Conservation (phyloP, 2,113 vertebrate genomes). For the Salvelinus namaycush region DNA sequence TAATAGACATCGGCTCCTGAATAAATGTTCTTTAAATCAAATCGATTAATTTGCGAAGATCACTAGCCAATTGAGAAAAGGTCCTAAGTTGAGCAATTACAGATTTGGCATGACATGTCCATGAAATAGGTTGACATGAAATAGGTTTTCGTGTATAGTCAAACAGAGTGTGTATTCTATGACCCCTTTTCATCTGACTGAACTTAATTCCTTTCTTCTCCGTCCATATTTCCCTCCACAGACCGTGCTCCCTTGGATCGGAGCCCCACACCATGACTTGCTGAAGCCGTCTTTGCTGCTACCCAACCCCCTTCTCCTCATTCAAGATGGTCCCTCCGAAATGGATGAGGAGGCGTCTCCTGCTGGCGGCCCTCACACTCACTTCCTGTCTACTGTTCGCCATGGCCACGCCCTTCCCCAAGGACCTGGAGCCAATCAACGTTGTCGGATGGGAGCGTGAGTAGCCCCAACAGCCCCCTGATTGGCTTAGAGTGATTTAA, state of each 20-base stretch:
- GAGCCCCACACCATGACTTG: slow-evolving; percentile 36
- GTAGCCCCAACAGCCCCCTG: slow-evolving; percentile 25
- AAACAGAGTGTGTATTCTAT: too few species aligned
- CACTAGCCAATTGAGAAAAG: too few species aligned
- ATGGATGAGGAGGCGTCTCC: slow-evolving; percentile 31
- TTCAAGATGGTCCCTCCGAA: slow-evolving; percentile 27
- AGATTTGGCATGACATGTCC: too few species aligned
- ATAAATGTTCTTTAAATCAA: too few species aligned
- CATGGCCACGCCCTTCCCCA: slow-evolving; percentile 61
- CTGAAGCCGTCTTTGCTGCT: slow-evolving; percentile 41
- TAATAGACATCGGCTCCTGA: too few species aligned
- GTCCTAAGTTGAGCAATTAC: too few species aligned
- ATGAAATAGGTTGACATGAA: background rate
- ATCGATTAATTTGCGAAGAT: too few species aligned
- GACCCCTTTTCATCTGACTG: too few species aligned
- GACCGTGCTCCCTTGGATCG: background rate
- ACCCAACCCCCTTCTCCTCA: background rate
- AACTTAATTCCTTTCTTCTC: background rate
- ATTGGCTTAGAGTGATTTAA: background rate
- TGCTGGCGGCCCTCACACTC: slow-evolving; percentile 23
- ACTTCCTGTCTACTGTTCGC: slow-evolving; percentile 40
- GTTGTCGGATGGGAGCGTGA: slow-evolving; percentile 57
- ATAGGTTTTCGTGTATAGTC: too few species aligned
- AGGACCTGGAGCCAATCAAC: slow-evolving; percentile 68
- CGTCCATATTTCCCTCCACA: background rate